These are phyloP conservation scores for Narcine bancroftii DNA, from an alignment of 2,113 vertebrate genomes.

Conservation along the genomic window DNA sequence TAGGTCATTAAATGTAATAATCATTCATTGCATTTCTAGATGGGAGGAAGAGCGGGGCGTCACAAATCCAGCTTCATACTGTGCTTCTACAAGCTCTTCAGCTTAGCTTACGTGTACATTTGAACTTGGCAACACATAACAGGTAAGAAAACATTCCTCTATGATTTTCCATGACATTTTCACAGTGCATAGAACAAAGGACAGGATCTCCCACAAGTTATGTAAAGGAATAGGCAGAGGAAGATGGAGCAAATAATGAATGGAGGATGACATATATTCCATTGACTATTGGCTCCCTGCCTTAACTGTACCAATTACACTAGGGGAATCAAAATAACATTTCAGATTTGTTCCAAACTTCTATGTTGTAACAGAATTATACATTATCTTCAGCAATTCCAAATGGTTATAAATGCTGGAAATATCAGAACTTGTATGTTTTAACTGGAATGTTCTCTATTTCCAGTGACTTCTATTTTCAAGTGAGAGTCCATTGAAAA, in stretches of 20 bases:
- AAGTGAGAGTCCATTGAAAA: not conserved
- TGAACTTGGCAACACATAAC: slow-evolving; percentile 17
- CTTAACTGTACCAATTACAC: not conserved
- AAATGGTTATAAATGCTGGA: not conserved
- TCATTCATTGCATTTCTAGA: not conserved
- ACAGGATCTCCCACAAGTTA: not conserved
- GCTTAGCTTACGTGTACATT: slow-evolving; percentile 2
- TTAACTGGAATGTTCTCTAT: not conserved
- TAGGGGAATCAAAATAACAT: not conserved
- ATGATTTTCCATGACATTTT: not conserved
- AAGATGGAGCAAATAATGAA: slow-evolving; percentile 1
- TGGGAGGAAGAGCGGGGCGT: slow-evolving; percentile 30
- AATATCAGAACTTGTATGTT: not conserved
- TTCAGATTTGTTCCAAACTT: not conserved
- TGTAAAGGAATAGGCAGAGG: not conserved
- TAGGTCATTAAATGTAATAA: slow-evolving; percentile 27
- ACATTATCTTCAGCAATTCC: not conserved
- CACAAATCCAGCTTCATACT: slow-evolving; percentile 1
- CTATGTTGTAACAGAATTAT: not conserved
- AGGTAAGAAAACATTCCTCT: slow-evolving; percentile 7
- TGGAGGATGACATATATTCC: not conserved
- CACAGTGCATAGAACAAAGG: not conserved
- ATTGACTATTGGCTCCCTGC: not conserved
- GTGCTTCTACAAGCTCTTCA: not conserved
- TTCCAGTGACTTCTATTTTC: not conserved